Conservation (phyloP, 2,113 vertebrate genomes). For the Dicaeum eximium region DNA sequence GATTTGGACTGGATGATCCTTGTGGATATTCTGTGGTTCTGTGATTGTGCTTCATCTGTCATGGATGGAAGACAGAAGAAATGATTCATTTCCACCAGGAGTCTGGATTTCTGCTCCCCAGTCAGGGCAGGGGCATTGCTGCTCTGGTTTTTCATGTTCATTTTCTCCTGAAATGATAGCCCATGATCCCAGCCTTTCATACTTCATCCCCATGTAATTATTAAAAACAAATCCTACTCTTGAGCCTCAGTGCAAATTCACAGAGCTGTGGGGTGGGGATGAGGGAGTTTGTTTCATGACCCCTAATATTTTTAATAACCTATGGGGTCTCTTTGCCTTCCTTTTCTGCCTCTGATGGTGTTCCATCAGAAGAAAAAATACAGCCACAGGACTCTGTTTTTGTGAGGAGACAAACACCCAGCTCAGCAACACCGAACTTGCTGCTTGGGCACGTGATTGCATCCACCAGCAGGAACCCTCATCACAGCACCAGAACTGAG, state of each 20-base stretch:
- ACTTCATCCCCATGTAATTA: background rate
- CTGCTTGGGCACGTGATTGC: background rate
- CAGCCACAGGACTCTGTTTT: background rate
- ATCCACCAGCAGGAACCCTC: background rate
- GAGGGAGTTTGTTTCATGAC: background rate
- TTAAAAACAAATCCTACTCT: background rate
- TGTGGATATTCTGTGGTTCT: background rate
- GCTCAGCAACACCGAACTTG: background rate
- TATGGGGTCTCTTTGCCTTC: background rate
- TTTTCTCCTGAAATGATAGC: background rate
- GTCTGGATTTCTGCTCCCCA: background rate
- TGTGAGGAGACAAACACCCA: background rate
- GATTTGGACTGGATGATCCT: background rate
- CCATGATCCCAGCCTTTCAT: background rate
- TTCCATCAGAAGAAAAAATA: background rate
- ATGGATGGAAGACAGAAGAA: background rate
- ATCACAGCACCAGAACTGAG: background rate
- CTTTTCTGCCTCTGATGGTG: background rate
- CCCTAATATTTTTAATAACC: background rate
- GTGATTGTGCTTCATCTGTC: background rate
- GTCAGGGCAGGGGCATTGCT: rapidly evolving
- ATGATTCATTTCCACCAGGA: background rate
- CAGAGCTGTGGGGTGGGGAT: rapidly evolving
- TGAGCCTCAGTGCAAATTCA: background rate
- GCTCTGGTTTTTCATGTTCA: background rate